phyloP scores from a whole-genome alignment of 2,888 invertebrate species.

The Linnaemya tessellans region DNA sequence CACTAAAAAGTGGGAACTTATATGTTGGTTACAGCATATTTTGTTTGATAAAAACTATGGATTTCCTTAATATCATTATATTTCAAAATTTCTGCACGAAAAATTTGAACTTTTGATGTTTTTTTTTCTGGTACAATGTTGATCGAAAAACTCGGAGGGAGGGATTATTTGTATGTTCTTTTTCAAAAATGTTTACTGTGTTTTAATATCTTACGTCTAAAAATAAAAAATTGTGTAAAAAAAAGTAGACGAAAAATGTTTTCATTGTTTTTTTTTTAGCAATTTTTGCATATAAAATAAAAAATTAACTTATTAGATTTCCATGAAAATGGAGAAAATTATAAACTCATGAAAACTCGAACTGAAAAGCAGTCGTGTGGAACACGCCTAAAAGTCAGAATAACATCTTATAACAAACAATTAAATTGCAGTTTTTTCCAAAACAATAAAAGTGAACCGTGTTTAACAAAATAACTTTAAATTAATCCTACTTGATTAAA shows the following conservation, averaged over 20 bases:
- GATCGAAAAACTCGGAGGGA: slow-evolving; percentile 16
- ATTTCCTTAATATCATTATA: not conserved
- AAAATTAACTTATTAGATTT: not conserved
- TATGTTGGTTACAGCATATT: not conserved
- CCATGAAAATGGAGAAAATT: too few relatives aligned
- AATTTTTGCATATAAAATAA: not conserved
- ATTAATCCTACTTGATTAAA: slow-evolving; percentile 39
- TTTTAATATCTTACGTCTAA: not conserved
- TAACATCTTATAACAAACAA: not conserved
- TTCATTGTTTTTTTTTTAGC: too few relatives aligned
- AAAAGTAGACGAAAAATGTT: not conserved
- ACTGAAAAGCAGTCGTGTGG: too few relatives aligned
- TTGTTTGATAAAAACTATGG: not conserved
- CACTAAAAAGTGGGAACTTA: not conserved
- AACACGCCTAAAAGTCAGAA: not conserved
- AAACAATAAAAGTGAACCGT: slow-evolving; percentile 16
- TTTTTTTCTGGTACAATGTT: slow-evolving; percentile 32
- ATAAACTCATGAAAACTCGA: not conserved
- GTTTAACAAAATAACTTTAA: slow-evolving; percentile 4
- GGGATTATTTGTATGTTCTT: slow-evolving; percentile 1
- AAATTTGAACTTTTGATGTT: slow-evolving; percentile 57
- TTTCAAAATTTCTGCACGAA: not conserved
- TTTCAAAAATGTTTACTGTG: not conserved
- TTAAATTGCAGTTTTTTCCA: not conserved
- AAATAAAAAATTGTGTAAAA: not conserved